Base-by-base conservation (phyloP, 2,797 vertebrate genomes). In the Lacerta agilis region DNA sequence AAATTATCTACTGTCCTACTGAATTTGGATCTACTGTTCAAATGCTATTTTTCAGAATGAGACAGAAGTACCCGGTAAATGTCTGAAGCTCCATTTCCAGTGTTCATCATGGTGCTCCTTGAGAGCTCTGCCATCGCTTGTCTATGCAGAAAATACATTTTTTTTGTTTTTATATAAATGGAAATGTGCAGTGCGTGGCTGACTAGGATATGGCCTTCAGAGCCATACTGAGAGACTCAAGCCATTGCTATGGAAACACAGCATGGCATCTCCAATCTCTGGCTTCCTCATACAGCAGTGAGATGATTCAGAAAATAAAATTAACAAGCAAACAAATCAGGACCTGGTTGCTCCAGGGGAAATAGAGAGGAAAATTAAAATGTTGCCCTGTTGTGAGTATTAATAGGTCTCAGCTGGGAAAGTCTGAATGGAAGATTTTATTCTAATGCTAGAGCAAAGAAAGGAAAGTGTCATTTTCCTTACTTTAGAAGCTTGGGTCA, bases 181-280 rank as follows among this genome's bases (percentile, higher is more conserved):
- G 33, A 89, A 92, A 43, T 92, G 27, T 92, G 49, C 29, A 45
- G 61, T 81, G 0, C 79, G n/a, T 61, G 77, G 90, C 79, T 90
- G 85, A 94, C 88, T 90, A 91, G 88, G 94, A 94, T 89, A 72
- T 87, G 87, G 92, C 82, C 90, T 90, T 94, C 87, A 82, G 72
- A 93, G 8, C 89, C 94, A 71, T 66, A 91, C 95, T 95, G 93
- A 83, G 92, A 95, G 91, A 87, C 90, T 94, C 73, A 93, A 90
- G 85, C 84, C 58, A 94, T 96, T 96, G 91, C 95, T 94, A 93
- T 96, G 94, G 96, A 95, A 96, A 97, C 94, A 87, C 92, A 95
- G 93, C 86, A 58, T 0, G 29, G 72, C 83, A 86, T 95, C 84
- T 93, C 88, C 92, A 92, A 94, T 93, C 91, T 91, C 93, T 93